Conservation (phyloP, 1,140 invertebrate species). For the Drosophila auraria region DNA sequence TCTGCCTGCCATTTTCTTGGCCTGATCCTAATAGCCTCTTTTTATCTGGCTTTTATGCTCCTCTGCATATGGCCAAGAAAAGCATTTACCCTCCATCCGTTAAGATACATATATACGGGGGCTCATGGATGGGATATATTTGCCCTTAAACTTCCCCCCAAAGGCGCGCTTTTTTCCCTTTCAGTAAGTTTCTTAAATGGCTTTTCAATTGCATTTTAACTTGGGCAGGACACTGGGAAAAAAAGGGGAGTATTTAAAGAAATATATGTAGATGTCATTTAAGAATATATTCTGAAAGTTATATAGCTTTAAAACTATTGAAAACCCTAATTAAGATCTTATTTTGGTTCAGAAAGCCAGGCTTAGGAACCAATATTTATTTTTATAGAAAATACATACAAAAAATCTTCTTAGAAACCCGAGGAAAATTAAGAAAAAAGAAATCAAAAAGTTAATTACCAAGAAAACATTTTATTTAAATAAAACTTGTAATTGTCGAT, state of each 20-base stretch:
- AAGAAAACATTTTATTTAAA: no score
- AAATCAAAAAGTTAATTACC: no score
- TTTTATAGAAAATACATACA: no score
- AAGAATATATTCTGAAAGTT: not conserved
- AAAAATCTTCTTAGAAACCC: no score
- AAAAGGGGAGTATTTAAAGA: not conserved
- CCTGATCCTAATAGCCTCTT: conserved; percentile 47
- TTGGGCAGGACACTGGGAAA: conserved; percentile 6
- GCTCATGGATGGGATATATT: conserved; percentile 5
- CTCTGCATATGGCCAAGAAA: conserved; percentile 49
- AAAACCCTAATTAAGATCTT: no score
- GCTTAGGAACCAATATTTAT: no score
- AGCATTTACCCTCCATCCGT: not conserved
- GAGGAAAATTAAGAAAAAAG: no score
- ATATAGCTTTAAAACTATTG: no score
- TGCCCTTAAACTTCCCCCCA: conserved; percentile 31
- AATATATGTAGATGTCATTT: not conserved
- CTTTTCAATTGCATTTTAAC: conserved; percentile 75
- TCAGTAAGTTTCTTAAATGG: conserved; percentile 62
- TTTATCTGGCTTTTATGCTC: conserved; percentile 44
- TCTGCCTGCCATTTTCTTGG: conserved; percentile 29
- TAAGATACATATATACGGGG: not conserved
- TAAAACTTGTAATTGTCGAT: no score
- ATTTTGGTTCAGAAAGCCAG: no score
- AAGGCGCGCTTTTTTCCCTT: conserved; percentile 31